Base-by-base conservation (phyloP, 2,113 vertebrate species). In the Turdus rufiventris region DNA sequence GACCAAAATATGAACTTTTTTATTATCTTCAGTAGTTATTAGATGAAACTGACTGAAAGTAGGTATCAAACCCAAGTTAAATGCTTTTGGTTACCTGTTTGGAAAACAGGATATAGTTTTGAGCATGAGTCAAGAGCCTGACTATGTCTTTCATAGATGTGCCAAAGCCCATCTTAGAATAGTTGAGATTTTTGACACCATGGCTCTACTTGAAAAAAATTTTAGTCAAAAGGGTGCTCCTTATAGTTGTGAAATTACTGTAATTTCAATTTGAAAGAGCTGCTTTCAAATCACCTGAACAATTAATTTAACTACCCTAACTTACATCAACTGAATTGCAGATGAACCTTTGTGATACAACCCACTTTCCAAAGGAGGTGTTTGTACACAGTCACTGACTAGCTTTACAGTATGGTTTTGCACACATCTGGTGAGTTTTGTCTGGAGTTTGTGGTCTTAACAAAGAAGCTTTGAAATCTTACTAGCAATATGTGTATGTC, bases 361-460 rank as follows among this genome's bases (percentile, higher is more conserved):
- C 2, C 24, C 34, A 5, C 10, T 29, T 18, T 50, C 2, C 25
- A n/a, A 80, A 70, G 15, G 25, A 48, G 13, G 3, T 63, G 53
- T 79, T 54, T 75, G 15, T 29, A 42, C n/a, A 33, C 10, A n/a
- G 1, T 8, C 21, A 29, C 23, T 54, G 28, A 48, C 33, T 4
- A 66, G 1, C 21, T 83, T 83, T 81, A 18, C 20, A 87, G 10
- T 11, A 8, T 3, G 4, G 9, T 26, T 84, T 77, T 62, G 9
- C 8, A 71, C 14, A 1, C 8, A 33, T 18, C 8, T 0, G 0
- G 1, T 42, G 36, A 58, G 14, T n/a, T 89, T 58, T 13, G 8
- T 38, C 20, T 62, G 8, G 18, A 50, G 6, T 67, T 57, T 31
- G 5, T 29, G 38, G 29, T 60, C 19, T 54, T 73, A 40, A 28